A percentile compares a stretch with the other conserved stretches of the same genome.
These are phyloP conservation scores for Varroa destructor DNA, from an alignment of 1,140 invertebrate species.

Conservation along the genomic window DNA sequence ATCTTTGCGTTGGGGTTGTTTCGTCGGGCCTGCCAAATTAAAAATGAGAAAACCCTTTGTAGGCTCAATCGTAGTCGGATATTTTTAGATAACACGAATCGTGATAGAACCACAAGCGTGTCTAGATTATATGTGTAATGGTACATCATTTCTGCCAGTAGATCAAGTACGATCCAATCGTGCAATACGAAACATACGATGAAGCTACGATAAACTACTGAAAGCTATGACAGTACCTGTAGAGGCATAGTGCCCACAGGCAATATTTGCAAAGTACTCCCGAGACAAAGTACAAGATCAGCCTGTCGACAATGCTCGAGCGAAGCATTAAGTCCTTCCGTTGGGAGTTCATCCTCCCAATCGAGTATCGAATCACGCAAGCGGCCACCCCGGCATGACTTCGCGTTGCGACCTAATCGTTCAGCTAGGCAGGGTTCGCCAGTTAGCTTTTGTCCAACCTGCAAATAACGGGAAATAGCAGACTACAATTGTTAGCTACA, in stretches of 20 bases:
- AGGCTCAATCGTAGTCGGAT: too few species aligned
- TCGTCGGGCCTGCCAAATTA: neutral
- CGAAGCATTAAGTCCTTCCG: conserved; percentile 70
- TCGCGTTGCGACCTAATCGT: conserved; percentile 41
- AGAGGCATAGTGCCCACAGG: conserved; percentile 89
- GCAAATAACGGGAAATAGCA: conserved; percentile 45
- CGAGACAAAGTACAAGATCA: conserved; percentile 81
- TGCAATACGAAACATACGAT: too few species aligned
- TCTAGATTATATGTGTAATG: too few species aligned
- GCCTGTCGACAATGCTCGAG: conserved; percentile 71
- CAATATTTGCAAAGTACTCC: conserved; percentile 91
- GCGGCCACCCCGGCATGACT: conserved; percentile 48
- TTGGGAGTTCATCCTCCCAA: conserved; percentile 90
- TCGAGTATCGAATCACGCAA: conserved; percentile 88
- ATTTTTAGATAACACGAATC: too few species aligned
- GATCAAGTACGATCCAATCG: too few species aligned
- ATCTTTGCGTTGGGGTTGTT: conserved; percentile 76
- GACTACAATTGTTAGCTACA: too few species aligned
- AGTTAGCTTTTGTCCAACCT: conserved; percentile 73
- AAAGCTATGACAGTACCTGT: conserved; percentile 43
- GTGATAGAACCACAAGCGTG: too few species aligned
- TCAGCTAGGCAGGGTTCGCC: conserved; percentile 57
- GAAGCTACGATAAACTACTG: too few species aligned
- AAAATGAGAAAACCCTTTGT: too few species aligned
- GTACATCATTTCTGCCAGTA: too few species aligned